Evolutionary conservation across 2,888 invertebrate genomes (phyloP), one percentile per base, ranked within the genome.

Genomic region (Psylliodes chrysocephalus): DNA sequence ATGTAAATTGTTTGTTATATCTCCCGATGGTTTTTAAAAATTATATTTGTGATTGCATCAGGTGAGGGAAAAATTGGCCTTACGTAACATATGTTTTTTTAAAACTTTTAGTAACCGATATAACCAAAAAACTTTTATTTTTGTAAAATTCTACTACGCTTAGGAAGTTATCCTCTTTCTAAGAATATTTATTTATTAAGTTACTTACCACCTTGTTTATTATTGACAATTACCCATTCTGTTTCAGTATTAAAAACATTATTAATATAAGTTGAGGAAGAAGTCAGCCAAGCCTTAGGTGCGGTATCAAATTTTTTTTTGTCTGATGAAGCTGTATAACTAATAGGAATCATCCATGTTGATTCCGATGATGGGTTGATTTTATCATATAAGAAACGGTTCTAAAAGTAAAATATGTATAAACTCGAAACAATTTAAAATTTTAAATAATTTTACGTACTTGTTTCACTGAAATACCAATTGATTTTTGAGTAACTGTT

Each of bases 351-450:
- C 59, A 72, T 78, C 83, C 87, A 87, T 28, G 81, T 82, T 8
- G 60, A 17, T 8, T 66, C 14, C 4, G 55, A 10, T 44, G 15
- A 17, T 8, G 15, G n/a, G 42, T 18, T 42, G 3, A 1, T 88
- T 83, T 89, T 90, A 65, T 86, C 84, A 67, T 89, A 89, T 46
- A 87, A 85, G 0, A 89, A 55, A 3, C 42, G 55, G 40, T 40
- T 14, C 55, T 55, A 35, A 28, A 53, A 33, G 14, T 8, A 25
- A 46, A 22, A 44, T 3, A 40, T 40, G n/a, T 15, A 10, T n/a
- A 22, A 2, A 22, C n/a, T n/a, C n/a, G n/a, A n/a, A n/a, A n/a
- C n/a, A n/a, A n/a, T n/a, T n/a, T n/a, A n/a, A n/a, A n/a, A n/a
- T n/a, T n/a, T n/a, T n/a, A n/a, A n/a, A n/a, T n/a, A n/a, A n/a